These are phyloP conservation scores for human DNA, from an alignment of 2,113 vertebrate genomes.

Conservation along the genomic window GRCh38 chr4:157185501-157186000, in stretches of 20 bases:
- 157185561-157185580: constrained; percentile 61
- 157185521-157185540: constrained; percentile 71
- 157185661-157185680: constrained; percentile 15
- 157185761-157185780: background rate
- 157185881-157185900: background rate
- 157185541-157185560: constrained; percentile 65
- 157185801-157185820: background rate
- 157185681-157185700: constrained; percentile 32
- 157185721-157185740: background rate
- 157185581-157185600: constrained; percentile 41
- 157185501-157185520: constrained; percentile 54
- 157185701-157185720: background rate
- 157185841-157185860: background rate
- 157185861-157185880: fast-evolving
- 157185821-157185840: background rate
- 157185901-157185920: background rate
- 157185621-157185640: constrained; percentile 48
- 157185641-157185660: background rate
- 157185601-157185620: constrained; percentile 67
- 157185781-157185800: background rate
- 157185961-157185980: background rate
- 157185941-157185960: background rate
- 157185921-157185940: too few relatives aligned
- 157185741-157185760: background rate
- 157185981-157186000: background rate